Evolutionary conservation across 2,797 vertebrate species (phyloP).

Genomic region (Cynopterus sphinx): DNA sequence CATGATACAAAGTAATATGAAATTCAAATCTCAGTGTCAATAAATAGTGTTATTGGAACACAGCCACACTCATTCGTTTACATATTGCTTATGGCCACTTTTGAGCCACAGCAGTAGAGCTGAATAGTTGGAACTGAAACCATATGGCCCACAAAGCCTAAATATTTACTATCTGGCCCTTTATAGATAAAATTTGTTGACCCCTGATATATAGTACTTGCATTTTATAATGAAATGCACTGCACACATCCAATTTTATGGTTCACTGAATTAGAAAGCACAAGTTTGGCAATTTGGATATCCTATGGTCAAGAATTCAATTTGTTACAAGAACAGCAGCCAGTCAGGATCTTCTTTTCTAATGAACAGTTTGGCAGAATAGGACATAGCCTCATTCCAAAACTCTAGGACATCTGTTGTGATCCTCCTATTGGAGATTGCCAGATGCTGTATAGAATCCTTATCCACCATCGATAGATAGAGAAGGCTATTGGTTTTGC

Average conservation of each 20-base stretch:
- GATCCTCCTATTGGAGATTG: neutral
- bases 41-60: slow-evolving; percentile 52
- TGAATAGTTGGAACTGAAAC: neutral
- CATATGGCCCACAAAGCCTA: slow-evolving; percentile 30
- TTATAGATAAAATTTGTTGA: slow-evolving; percentile 62
- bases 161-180: slow-evolving; percentile 42
- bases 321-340: slow-evolving; percentile 40
- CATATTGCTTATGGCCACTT: neutral
- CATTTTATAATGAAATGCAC: slow-evolving; percentile 56
- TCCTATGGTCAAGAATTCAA: slow-evolving; percentile 65
- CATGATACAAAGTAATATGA: neutral
- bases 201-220: slow-evolving; percentile 47
- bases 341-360: slow-evolving; percentile 54
- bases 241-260: slow-evolving; percentile 72
- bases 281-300: slow-evolving; percentile 71
- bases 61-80: neutral
- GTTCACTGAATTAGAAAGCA: slow-evolving; percentile 68
- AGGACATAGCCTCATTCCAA: neutral
- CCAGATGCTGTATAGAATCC: neutral
- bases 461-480: neutral
- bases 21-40: slow-evolving; percentile 36
- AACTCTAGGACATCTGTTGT: neutral
- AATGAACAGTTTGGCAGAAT: slow-evolving; percentile 39
- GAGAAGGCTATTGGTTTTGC: neutral
- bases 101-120: neutral